phyloP scores from a whole-genome alignment of 2,113 vertebrate species.

The Jaculus jaculus region DNA sequence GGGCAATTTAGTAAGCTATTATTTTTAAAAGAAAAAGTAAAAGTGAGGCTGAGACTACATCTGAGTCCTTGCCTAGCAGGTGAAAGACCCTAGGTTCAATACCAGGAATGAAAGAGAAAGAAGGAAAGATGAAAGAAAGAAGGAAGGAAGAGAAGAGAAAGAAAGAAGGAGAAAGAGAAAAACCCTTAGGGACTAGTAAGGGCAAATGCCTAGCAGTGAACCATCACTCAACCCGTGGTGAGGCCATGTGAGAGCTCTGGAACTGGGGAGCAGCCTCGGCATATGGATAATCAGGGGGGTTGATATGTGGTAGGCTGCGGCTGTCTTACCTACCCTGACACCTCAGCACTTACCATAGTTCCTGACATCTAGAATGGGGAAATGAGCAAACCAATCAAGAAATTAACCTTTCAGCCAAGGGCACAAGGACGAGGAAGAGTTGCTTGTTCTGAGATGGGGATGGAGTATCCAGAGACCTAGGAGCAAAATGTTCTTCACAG shows the following conservation, averaged over 20 bases:
- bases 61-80: background rate
- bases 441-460: rapidly evolving
- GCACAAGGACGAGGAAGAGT: background rate
- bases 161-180: too few species aligned
- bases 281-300: background rate
- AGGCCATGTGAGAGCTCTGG: background rate
- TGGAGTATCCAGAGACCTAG: background rate
- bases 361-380: background rate
- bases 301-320: background rate
- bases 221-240: background rate
- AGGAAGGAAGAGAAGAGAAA: too few species aligned
- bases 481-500: background rate
- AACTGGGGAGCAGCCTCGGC: background rate
- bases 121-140: too few species aligned
- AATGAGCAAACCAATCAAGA: background rate
- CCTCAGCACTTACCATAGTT: background rate
- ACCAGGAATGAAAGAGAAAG: too few species aligned
- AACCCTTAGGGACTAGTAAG: background rate
- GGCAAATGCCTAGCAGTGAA: background rate
- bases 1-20: background rate
- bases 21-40: background rate
- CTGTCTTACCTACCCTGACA: background rate
- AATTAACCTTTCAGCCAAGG: background rate
- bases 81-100: background rate
- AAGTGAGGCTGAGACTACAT: background rate